Evolutionary conservation across 2,797 vertebrate genomes (phyloP), one percentile per base, ranked within the genome.

Genomic region (Myiotriccus ornatus): DNA sequence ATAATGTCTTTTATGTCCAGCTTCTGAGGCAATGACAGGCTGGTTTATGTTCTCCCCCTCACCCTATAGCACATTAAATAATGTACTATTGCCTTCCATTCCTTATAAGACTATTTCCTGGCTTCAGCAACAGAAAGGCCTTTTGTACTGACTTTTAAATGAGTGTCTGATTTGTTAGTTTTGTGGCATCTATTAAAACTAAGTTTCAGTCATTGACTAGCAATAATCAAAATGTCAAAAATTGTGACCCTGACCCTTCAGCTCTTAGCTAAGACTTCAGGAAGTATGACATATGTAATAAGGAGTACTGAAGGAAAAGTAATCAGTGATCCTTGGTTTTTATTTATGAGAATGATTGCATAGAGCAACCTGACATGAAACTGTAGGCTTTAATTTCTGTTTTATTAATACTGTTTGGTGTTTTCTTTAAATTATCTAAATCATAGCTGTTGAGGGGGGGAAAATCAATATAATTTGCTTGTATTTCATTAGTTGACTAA

Each of bases 221-320:
- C 52, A 83, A 28, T 93, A 93, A 84, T 83, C 34, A 25, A 16
- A 19, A 8, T 83, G 60, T 93, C 71, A 91, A 89, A 89, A 91
- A 86, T 83, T 50, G 56, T 52, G 77, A 87, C 92, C 79, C 87
- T 76, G 60, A 84, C 70, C 70, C 44, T 82, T 82, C 82, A 65
- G 30, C 83, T 83, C 23, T 73, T 97, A 84, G 13, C 34, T 50
- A 73, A 59, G 43, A 62, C 81, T 85, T 93, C 46, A 70, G 32
- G 59, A 94, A 80, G 43, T 7, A 14, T 34, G 79, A 76, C 15
- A 25, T 25, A 18, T 28, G 21, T 76, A 53, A 59, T 96, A 90
- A 97, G 96, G 89, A 93, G 17, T 64, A 87, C 82, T 89, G 70
- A 95, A 96, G 71, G 57, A 53, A 95, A 93, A 39, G 53, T 93